A percentile compares a stretch with the other conserved stretches of the same genome.
phyloP scores from a whole-genome alignment of 1,140 invertebrate species.

The Asbolus verrucosus region DNA sequence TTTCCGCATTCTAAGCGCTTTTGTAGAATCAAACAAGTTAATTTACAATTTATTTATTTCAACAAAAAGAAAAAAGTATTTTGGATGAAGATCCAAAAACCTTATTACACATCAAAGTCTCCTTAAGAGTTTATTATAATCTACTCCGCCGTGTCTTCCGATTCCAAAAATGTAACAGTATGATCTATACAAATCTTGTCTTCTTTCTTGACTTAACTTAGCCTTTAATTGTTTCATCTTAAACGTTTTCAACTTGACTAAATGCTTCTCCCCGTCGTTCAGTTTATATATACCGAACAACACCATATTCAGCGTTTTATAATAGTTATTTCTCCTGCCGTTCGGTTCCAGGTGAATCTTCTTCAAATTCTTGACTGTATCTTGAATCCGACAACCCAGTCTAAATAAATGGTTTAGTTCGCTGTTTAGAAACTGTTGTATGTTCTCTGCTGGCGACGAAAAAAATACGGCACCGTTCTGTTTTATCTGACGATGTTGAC shows the following conservation, averaged over 20 bases:
- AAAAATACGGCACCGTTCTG: not conserved
- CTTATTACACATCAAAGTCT: conserved; percentile 39
- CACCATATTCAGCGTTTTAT: conserved; percentile 38
- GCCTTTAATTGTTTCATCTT: not conserved
- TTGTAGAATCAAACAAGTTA: too few species aligned
- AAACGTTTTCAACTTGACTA: conserved; percentile 23
- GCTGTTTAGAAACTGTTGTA: not conserved
- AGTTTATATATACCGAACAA: conserved; percentile 30
- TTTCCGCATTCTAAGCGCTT: too few species aligned
- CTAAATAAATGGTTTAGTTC: not conserved
- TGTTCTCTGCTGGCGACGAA: not conserved
- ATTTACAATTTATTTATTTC: conserved; percentile 3
- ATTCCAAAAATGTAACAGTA: conserved; percentile 44
- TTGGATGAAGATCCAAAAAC: too few species aligned
- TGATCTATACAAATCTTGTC: conserved; percentile 15
- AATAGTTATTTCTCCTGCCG: not conserved
- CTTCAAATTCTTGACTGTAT: not conserved
- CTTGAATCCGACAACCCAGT: not conserved
- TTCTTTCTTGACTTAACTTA: not conserved
- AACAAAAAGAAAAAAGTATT: conserved; percentile 15
- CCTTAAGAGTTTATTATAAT: conserved; percentile 31
- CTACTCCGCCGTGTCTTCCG: not conserved
- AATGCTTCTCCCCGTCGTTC: conserved; percentile 12
- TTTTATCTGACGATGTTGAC: not conserved
- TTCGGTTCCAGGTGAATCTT: not conserved